Evolutionary conservation across 2,113 vertebrate genomes (phyloP), one percentile per base, ranked within the genome.

Genomic region (Oryzias curvinotus): DNA sequence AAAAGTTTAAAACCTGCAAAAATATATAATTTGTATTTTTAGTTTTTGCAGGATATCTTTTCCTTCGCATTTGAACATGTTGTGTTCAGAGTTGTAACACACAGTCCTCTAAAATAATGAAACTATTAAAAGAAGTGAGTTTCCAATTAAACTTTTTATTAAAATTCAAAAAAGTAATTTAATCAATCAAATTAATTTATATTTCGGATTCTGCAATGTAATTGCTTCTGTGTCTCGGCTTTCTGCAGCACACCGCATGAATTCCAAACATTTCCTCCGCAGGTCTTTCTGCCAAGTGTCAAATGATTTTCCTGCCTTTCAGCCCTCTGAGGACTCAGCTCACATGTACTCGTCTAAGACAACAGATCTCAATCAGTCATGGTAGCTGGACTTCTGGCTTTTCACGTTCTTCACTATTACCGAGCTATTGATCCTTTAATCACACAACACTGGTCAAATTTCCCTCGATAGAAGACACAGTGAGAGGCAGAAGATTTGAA

Each of bases 361-460:
- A 61, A 71, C 75, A 72, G 73, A 80, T 83, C 72, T 77, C 73
- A 73, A 84, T 86, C 81, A 75, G 81, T 81, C 83, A 73, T 55
- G 73, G 79, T 80, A 19, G 67, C 75, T 68, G 57, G 73, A 26
- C 68, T 69, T 65, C 3, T 46, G 65, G 50, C 16, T 55, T 21
- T 42, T 75, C 68, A 65, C 78, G 67, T 78, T 69, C 62, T 65
- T 78, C 68, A 48, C 68, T 73, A 65, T 84, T 74, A 65, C 54
- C 59, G 49, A 42, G 63, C 52, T 68, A 86, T 87, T 49, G 87
- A 88, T 83, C 74, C 7, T 70, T 85, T 82, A 74, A 86, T 88
- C 80, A 78, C 65, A 81, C 59, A 60, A 65, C 68, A 68, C 57
- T 52, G 68, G 73, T 71, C 52, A 77, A 57, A 86, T 82, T 81